Evolutionary conservation across 2,113 vertebrate species (phyloP).

Genomic region (Lycaon pictus): DNA sequence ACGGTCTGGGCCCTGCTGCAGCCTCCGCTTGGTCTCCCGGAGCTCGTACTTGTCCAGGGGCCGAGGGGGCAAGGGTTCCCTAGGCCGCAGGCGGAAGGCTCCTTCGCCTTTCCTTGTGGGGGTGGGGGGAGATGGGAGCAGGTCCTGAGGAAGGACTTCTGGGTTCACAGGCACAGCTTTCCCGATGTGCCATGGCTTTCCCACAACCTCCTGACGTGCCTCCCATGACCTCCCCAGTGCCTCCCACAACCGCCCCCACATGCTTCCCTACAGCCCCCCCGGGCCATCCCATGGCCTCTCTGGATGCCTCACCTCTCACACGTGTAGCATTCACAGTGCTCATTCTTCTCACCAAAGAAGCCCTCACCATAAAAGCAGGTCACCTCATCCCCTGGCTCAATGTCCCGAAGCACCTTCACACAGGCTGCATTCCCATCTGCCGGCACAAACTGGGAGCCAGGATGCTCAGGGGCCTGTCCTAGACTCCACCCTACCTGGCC

Average conservation of each 20-base stretch:
- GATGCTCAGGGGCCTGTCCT: not conserved
- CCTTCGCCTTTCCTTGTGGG: slow-evolving; percentile 92
- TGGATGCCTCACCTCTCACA: slow-evolving; percentile 91
- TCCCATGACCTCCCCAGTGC: no score
- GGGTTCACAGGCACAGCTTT: fast-evolving
- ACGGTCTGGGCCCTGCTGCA: slow-evolving; percentile 81
- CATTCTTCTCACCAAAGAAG: slow-evolving; percentile 96
- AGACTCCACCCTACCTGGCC: not conserved
- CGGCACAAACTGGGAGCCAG: slow-evolving; percentile 73
- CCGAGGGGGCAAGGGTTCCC: slow-evolving; percentile 66
- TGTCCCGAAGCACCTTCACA: slow-evolving; percentile 94
- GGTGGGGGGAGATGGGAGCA: not conserved
- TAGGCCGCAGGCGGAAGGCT: slow-evolving; percentile 88
- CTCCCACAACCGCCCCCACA: no score
- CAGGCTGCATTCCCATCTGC: slow-evolving; percentile 93
- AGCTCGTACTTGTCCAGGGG: slow-evolving; percentile 91
- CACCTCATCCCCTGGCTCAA: slow-evolving; percentile 95
- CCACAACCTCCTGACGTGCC: not conserved
- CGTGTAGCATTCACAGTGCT: slow-evolving; percentile 96
- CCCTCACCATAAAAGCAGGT: slow-evolving; percentile 96
- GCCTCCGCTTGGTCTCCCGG: slow-evolving; percentile 91
- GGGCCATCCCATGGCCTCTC: not conserved
- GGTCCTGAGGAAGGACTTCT: fast-evolving
- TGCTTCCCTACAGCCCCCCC: no score
- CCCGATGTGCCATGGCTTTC: fast-evolving